Conservation (phyloP, 2,797 vertebrate species). For the Chloroceryle amazona region DNA sequence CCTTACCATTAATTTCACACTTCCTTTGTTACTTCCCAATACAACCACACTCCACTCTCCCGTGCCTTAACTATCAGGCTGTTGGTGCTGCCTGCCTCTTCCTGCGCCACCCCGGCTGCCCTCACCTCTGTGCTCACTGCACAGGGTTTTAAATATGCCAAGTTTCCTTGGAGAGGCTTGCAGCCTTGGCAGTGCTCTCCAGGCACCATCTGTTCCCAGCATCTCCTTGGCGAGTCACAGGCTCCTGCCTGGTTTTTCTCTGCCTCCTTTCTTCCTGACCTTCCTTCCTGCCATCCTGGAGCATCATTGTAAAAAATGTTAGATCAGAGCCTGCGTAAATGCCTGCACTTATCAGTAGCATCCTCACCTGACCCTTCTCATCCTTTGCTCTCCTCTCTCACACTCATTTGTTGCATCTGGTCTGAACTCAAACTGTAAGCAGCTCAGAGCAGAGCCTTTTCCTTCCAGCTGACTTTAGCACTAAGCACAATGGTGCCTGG, state of each 20-base stretch:
- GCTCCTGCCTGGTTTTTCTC: neutral
- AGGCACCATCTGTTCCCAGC: constrained; percentile 50
- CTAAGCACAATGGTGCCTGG: rapidly evolving
- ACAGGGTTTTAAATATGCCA: rapidly evolving
- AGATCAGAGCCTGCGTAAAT: neutral
- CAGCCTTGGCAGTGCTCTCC: neutral
- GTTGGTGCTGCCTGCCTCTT: neutral
- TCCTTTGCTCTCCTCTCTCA: neutral
- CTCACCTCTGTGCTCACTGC: rapidly evolving
- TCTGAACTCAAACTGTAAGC: neutral
- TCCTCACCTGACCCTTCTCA: neutral
- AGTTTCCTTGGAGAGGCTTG: neutral
- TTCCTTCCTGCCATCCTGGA: neutral
- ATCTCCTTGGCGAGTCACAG: neutral
- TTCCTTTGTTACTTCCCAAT: neutral
- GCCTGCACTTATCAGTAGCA: rapidly evolving
- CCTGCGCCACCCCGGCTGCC: rapidly evolving
- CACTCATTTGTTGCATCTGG: neutral
- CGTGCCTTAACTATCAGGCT: neutral
- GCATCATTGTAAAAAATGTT: neutral
- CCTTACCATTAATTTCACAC: neutral
- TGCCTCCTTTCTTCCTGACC: constrained; percentile 4
- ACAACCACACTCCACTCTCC: neutral
- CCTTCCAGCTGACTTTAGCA: neutral
- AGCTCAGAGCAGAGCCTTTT: neutral